Evolutionary conservation across 2,113 vertebrate species (phyloP).

Genomic region (Dicerorhinus sumatrensis): DNA sequence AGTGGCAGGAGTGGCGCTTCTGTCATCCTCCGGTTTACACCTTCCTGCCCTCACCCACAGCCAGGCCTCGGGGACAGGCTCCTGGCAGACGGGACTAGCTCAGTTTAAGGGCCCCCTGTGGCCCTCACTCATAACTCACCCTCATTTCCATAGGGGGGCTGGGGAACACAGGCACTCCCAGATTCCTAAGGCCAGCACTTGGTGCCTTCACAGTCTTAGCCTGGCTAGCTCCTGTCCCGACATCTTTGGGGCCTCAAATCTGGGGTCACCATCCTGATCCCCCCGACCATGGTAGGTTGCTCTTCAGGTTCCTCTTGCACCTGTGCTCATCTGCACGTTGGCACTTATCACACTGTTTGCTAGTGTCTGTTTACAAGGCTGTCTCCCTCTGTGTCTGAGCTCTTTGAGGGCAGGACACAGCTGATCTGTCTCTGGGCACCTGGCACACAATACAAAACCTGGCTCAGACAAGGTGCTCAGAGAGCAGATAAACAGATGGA

Average conservation of each 20-base stretch:
- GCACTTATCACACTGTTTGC: background rate
- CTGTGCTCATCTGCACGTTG: background rate
- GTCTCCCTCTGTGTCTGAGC: background rate
- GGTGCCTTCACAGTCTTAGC: background rate
- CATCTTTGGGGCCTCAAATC: background rate
- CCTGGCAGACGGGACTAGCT: background rate
- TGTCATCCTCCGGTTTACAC: background rate
- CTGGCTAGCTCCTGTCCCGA: background rate
- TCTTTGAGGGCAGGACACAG: background rate
- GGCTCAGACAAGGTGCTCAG: background rate
- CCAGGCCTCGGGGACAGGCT: background rate
- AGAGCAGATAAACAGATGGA: background rate
- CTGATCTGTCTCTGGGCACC: background rate
- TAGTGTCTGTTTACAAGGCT: background rate
- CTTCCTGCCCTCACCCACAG: background rate
- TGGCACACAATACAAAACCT: background rate
- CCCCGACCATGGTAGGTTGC: background rate
- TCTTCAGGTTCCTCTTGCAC: background rate
- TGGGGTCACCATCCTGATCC: background rate
- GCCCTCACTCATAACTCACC: background rate
- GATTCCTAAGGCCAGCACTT: background rate
- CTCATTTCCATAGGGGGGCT: background rate
- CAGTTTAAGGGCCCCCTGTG: background rate
- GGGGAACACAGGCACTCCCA: background rate
- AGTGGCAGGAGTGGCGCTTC: background rate